Percentiles rank a stretch among this genome's conserved stretches.
These are phyloP conservation scores for Folsomia manolachei DNA, from an alignment of 2,888 invertebrate species.

Conservation along the genomic window DNA sequence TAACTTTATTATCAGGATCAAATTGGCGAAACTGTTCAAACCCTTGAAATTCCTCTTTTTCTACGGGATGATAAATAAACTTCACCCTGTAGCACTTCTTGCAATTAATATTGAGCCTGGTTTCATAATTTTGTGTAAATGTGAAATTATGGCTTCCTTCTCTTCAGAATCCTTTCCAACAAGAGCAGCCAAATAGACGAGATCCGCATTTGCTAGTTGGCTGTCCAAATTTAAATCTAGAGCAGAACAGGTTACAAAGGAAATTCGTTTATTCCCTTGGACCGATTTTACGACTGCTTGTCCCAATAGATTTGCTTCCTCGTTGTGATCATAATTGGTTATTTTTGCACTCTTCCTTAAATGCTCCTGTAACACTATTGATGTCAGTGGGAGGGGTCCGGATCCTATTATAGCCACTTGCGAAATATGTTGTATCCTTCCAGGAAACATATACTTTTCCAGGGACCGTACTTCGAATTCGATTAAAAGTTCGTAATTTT, in stretches of 20 bases:
- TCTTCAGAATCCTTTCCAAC: neutral
- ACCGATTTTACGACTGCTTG: neutral
- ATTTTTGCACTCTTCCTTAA: neutral
- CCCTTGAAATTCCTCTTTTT: neutral
- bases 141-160: neutral
- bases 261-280: neutral
- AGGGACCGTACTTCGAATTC: neutral
- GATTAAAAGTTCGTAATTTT: neutral
- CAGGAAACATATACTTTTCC: neutral
- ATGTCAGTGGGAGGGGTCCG: slow-evolving; percentile 8
- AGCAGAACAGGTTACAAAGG: neutral
- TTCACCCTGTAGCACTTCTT: neutral
- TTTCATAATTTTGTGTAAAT: neutral
- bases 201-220: neutral
- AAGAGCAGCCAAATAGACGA: slow-evolving; percentile 4
- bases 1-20: slow-evolving; percentile 2
- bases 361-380: neutral
- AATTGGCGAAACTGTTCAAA: neutral
- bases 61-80: neutral
- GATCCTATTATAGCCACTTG: neutral
- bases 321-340: neutral
- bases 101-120: neutral
- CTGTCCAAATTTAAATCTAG: neutral
- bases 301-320: neutral
- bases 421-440: neutral